phyloP scores from a whole-genome alignment of 2,797 vertebrate species.

The Linurgus olivaceus region DNA sequence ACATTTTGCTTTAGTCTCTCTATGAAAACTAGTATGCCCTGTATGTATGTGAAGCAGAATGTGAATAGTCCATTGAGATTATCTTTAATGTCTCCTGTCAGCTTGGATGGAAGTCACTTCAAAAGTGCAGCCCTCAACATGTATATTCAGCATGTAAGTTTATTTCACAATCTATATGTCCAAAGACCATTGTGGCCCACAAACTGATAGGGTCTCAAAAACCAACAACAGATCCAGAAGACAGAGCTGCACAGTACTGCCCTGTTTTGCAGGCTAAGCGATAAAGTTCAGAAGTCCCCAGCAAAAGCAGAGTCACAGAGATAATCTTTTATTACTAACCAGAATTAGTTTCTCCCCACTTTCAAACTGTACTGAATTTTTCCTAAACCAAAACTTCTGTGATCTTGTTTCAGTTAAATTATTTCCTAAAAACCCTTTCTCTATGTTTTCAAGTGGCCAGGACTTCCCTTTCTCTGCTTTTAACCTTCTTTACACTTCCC shows the following conservation, averaged over 20 bases:
- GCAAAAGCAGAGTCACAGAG: neutral
- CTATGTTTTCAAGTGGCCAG: neutral
- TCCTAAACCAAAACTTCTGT: neutral
- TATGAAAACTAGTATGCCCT: neutral
- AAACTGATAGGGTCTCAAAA: neutral
- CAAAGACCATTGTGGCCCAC: neutral
- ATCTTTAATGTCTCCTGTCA: neutral
- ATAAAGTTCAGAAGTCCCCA: neutral
- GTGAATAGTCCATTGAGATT: neutral
- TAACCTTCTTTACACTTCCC: neutral
- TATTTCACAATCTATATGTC: neutral
- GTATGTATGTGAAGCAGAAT: neutral
- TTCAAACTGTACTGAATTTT: neutral
- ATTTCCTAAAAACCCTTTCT: neutral
- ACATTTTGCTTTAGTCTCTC: neutral
- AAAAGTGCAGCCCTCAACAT: neutral
- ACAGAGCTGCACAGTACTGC: neutral
- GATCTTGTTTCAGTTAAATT: neutral
- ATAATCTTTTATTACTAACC: neutral
- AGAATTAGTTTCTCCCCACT: neutral
- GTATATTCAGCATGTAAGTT: neutral
- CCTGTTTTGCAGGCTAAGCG: neutral
- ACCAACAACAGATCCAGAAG: neutral
- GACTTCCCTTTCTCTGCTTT: neutral
- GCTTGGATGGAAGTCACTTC: neutral